These are phyloP conservation scores for Platichthys flesus DNA, from an alignment of 2,113 vertebrate genomes.

Conservation along the genomic window DNA sequence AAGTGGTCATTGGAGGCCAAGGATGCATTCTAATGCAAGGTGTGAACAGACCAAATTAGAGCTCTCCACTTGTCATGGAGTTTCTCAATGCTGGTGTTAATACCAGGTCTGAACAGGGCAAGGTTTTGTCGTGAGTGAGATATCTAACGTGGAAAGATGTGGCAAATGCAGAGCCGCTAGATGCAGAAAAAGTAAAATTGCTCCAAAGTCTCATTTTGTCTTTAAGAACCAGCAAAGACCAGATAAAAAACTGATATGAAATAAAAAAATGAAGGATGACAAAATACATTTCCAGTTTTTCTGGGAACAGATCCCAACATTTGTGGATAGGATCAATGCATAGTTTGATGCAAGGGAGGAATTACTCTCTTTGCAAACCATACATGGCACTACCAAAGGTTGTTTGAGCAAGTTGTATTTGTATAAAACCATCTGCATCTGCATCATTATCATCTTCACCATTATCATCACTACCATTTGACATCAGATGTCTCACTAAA, in stretches of 20 bases:
- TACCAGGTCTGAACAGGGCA: not conserved
- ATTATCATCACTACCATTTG: not conserved
- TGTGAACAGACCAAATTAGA: not conserved
- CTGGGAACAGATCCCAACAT: not conserved
- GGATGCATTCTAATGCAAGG: not conserved
- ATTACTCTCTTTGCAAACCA: too few species aligned
- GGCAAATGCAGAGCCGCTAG: not conserved
- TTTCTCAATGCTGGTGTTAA: not conserved
- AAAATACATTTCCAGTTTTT: not conserved
- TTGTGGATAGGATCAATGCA: not conserved
- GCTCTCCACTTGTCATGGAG: too few species aligned
- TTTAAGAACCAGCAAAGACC: not conserved
- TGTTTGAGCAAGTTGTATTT: not conserved
- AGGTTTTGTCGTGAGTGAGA: not conserved
- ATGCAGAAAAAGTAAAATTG: not conserved
- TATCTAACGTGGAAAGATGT: not conserved
- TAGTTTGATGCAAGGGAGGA: not conserved
- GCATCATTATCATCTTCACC: not conserved
- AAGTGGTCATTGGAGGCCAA: not conserved
- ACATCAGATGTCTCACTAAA: not conserved
- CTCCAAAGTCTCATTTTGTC: not conserved
- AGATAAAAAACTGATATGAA: not conserved
- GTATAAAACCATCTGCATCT: not conserved
- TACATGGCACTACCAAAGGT: too few species aligned
- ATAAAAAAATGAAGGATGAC: not conserved